Conservation (phyloP, 2,797 vertebrate genomes). For the Garrulus glandarius region DNA sequence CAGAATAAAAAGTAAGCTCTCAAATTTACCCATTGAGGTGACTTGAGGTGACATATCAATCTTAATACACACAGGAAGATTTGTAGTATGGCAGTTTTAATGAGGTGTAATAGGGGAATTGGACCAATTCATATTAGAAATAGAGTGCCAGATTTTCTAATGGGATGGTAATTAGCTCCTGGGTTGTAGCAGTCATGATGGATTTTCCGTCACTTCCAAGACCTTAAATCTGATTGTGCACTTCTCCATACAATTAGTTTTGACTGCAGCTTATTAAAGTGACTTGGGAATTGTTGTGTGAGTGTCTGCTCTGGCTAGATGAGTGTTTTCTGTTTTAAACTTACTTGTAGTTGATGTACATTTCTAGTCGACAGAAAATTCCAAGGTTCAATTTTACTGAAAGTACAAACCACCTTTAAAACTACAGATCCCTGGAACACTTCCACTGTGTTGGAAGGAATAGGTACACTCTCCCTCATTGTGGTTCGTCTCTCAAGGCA, state of each 20-base stretch:
- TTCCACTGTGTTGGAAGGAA: not conserved
- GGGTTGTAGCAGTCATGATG: not conserved
- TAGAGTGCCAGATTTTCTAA: slow-evolving; percentile 26
- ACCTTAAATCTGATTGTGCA: slow-evolving; percentile 19
- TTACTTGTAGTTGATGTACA: not conserved
- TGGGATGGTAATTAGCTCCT: slow-evolving; percentile 36
- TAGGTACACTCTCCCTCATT: not conserved
- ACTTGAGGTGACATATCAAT: slow-evolving; percentile 31
- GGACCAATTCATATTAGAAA: slow-evolving; percentile 10
- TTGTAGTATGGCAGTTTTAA: slow-evolving; percentile 39
- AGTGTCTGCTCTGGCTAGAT: not conserved
- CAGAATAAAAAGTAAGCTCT: not conserved
- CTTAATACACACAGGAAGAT: not conserved
- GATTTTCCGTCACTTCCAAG: slow-evolving; percentile 37
- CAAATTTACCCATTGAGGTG: not conserved
- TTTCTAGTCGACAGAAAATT: not conserved
- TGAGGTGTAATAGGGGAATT: slow-evolving; percentile 26
- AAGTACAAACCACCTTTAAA: not conserved
- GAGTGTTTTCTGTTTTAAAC: not conserved
- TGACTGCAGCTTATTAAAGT: slow-evolving; percentile 26
- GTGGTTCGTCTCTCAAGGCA: not conserved
- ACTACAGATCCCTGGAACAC: not conserved
- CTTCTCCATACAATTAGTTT: slow-evolving; percentile 32
- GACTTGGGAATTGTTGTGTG: not conserved
- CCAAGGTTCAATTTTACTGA: not conserved